Evolutionary conservation across 2,888 invertebrate genomes (phyloP).

Genomic region (Agrilus cyanescens): DNA sequence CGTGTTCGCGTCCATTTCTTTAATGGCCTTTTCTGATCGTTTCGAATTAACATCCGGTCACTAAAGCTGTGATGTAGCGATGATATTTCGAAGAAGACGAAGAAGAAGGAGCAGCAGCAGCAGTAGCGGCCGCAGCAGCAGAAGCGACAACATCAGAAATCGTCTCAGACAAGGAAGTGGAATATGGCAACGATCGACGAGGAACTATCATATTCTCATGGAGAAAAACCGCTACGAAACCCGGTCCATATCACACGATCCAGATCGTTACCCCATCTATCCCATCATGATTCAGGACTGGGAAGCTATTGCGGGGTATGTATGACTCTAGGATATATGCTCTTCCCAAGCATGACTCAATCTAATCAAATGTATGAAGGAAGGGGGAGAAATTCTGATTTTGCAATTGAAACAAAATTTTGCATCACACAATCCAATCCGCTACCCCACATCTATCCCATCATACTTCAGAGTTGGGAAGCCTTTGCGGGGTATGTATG

Average conservation of each 20-base stretch:
- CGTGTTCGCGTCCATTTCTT: no score
- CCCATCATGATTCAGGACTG: slow-evolving; percentile 42
- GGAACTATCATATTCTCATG: slow-evolving; percentile 30
- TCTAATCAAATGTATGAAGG: not conserved
- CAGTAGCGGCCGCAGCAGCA: not conserved
- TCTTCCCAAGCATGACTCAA: not conserved
- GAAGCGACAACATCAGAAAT: slow-evolving; percentile 7
- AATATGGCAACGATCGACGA: slow-evolving; percentile 31
- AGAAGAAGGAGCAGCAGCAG: slow-evolving; percentile 1
- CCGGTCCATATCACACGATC: slow-evolving; percentile 40
- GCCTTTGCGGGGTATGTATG: slow-evolving; percentile 32
- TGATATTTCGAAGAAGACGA: slow-evolving; percentile 12
- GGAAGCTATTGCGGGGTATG: slow-evolving; percentile 35
- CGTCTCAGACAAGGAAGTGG: slow-evolving; percentile 11
- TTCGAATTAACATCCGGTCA: slow-evolving; percentile 2
- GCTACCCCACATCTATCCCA: slow-evolving; percentile 52
- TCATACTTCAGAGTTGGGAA: slow-evolving; percentile 41
- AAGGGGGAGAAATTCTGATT: no score
- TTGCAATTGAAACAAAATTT: no score
- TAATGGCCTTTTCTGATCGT: no score
- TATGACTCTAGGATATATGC: slow-evolving; percentile 2
- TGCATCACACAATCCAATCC: slow-evolving; percentile 51
- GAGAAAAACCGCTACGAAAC: slow-evolving; percentile 24
- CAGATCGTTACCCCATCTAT: slow-evolving; percentile 54
- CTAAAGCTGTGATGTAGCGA: slow-evolving; percentile 13